Base-by-base conservation (phyloP, 2,113 vertebrate species). In the Cyanoderma ruficeps region DNA sequence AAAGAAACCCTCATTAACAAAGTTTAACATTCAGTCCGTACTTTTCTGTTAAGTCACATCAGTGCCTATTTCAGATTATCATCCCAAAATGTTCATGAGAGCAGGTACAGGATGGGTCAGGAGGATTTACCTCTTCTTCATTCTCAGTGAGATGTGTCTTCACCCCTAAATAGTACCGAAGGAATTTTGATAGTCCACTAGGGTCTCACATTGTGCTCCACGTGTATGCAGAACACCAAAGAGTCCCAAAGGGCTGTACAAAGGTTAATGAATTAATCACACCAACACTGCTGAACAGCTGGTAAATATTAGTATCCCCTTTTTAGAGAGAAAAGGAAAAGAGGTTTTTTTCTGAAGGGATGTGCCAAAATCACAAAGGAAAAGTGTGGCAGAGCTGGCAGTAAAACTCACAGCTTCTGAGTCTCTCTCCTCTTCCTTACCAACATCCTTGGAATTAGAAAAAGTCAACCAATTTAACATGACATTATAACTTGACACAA, bases 371-470 rank as follows among this genome's bases (percentile, higher is more conserved):
- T 89, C 56, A 78, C 68, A 84, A 56, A 92, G 76, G 39, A n/a
- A 77, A 92, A 84, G 69, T 82, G 83, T 78, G 68, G 88, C 93
- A 96, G 88, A 92, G 92, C 79, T 92, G 88, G 76, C 64, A 92
- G 37, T 28, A 78, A 74, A 95, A 97, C 93, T 96, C 96, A 97
- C 93, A 93, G 92, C 85, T 89, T 72, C 59, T 75, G 94, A 94
- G 85, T 77, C 82, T 96, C 69, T 85, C 85, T 97, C 85, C 88
- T 97, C 94, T 96, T 96, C 96, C 90, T 93, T 95, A 96, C 77
- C 90, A 89, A 83, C 14, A 94, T 27, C 92, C 93, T 96, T 97
- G 78, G 92, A 92, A 97, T 90, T 56, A 94, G 76, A 96, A 95
- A 81, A 67, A 91, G 78, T 91, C 83, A 84, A 60, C 41, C 42